Evolutionary conservation across 2,797 vertebrate species (phyloP), one percentile per base, ranked within the genome.

Genomic region (Megalops cyprinoides): DNA sequence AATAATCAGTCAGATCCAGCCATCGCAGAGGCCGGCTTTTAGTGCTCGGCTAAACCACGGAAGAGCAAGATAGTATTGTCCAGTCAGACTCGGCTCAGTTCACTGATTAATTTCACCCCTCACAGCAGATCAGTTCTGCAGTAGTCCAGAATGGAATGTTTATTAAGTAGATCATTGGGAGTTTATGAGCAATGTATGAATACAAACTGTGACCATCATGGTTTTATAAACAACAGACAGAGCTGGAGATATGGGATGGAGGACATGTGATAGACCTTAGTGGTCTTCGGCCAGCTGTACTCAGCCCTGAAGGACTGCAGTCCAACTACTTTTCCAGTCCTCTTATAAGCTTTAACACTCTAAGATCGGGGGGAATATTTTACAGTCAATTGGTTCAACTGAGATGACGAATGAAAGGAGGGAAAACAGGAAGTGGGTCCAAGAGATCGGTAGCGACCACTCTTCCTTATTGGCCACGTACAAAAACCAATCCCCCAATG

Each of bases 1-100:
- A 79, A 78, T 69, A 82, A 71, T 82, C 58, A 74, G 74, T 60
- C 42, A 65, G 73, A 49, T 67, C 10, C 53, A 78, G 77, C 55
- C 42, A 51, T 65, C 25, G 55, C 34, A 18, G 46, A 39, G 56
- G 28, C 4, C 65, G 25, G 42, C 79, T 76, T 65, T 81, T 75
- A 80, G 56, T 65, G 56, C 55, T 39, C 12, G 55, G 44, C 53
- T 49, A 55, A 75, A 55, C 44, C 10, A 42, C 9, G 28, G 44
- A 44, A 48, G n/a, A 60, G 58, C 37, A 25, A 74, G 23, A n/a
- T 62, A 49, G 55, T 49, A 44, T 15, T 44, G 67, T 39, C 37
- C 51, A 44, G 69, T 46, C 10, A 37, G 4, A 75, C 14, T 65
- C 20, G 60, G 73, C 53, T 56, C 67, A 73, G 67, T 34, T 0